Conservation (phyloP, 2,797 vertebrate genomes). For the Masticophis lateralis region DNA sequence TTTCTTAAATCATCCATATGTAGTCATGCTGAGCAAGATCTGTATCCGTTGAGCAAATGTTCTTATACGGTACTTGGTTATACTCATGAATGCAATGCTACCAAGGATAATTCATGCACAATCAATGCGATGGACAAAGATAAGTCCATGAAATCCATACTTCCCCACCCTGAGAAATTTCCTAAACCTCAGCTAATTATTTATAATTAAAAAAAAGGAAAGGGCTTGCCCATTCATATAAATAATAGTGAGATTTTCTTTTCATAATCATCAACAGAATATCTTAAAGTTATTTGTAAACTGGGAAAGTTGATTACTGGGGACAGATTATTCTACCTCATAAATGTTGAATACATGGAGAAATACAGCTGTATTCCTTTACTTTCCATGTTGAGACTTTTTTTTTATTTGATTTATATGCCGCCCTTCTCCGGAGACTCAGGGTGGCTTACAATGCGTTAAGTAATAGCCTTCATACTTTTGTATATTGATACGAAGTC, state of each 20-base stretch:
- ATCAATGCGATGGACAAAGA: not conserved
- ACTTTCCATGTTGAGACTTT: slow-evolving; percentile 12
- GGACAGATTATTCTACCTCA: not conserved
- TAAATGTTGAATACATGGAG: not conserved
- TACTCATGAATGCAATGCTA: not conserved
- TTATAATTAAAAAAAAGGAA: not conserved
- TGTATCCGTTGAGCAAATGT: not conserved
- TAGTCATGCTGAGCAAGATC: not conserved
- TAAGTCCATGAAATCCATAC: not conserved
- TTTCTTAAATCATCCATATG: not conserved
- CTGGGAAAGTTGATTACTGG: not conserved
- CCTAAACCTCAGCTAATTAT: not conserved
- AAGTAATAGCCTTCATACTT: too few relatives aligned
- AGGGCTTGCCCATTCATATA: not conserved
- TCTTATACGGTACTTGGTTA: not conserved
- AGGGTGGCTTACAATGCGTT: too few relatives aligned
- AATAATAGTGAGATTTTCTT: not conserved
- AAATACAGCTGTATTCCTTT: not conserved
- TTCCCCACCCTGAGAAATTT: not conserved
- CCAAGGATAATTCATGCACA: not conserved
- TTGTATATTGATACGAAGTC: too few relatives aligned
- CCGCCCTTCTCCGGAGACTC: too few relatives aligned
- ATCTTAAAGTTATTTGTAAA: not conserved
- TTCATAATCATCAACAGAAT: not conserved
- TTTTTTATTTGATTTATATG: too few relatives aligned